phyloP scores from a whole-genome alignment of 2,888 invertebrate species.

The Stenolophus ochropezus region DNA sequence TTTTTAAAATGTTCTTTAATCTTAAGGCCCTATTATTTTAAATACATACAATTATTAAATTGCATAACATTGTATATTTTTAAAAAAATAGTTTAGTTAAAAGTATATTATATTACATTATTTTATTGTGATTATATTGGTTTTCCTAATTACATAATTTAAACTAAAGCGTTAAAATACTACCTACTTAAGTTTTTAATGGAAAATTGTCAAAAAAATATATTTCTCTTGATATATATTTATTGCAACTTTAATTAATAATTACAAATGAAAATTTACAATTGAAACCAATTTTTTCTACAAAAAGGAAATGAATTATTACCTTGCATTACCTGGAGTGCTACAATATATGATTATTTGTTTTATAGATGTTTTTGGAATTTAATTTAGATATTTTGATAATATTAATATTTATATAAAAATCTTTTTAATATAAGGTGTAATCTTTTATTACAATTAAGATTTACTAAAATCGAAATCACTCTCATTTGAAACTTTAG shows the following conservation, averaged over 20 bases:
- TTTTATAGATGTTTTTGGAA: not conserved
- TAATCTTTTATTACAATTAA: constrained; percentile 47
- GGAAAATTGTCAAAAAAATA: not conserved
- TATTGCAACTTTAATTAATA: not conserved
- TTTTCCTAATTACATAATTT: no score
- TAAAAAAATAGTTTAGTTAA: no score
- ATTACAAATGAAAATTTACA: not conserved
- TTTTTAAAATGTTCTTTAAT: no score
- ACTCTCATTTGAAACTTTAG: constrained; percentile 70
- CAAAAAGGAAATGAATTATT: no score
- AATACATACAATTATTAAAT: not conserved
- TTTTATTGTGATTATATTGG: no score
- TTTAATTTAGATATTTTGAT: not conserved
- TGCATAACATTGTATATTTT: not conserved
- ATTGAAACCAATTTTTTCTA: not conserved
- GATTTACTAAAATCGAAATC: constrained; percentile 71
- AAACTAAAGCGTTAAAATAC: no score
- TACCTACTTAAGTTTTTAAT: no score
- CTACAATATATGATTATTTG: no score
- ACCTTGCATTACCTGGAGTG: no score
- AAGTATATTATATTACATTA: no score
- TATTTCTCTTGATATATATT: not conserved
- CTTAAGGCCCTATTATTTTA: not conserved
- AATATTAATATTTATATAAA: not conserved
- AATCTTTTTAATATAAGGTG: not conserved